phyloP scores from a whole-genome alignment of 1,140 invertebrate species.

The Bombyx mandarina region DNA sequence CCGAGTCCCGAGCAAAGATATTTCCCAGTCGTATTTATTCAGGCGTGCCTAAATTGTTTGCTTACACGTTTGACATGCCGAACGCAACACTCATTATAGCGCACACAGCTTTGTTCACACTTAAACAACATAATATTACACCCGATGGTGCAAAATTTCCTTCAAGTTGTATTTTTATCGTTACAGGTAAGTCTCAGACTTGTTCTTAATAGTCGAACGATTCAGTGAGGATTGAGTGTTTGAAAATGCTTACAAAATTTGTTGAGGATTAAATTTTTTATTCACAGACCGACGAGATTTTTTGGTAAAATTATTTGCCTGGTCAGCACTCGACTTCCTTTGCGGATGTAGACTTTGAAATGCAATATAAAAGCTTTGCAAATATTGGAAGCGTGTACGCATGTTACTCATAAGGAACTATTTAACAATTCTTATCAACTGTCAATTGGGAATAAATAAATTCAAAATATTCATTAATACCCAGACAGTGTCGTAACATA shows the following conservation, averaged over 20 bases:
- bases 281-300: too few species aligned
- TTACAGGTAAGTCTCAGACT: constrained; percentile 54
- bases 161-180: constrained; percentile 65
- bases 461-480: constrained; percentile 54
- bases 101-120: constrained; percentile 62
- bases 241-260: constrained; percentile 28
- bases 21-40: constrained; percentile 68
- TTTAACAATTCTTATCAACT: constrained; percentile 68
- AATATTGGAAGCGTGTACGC: constrained; percentile 37
- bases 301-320: constrained; percentile 5
- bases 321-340: constrained; percentile 42
- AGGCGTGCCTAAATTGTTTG: constrained; percentile 70
- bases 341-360: constrained; percentile 28
- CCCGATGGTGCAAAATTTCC: constrained; percentile 54
- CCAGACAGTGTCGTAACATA: constrained; percentile 43
- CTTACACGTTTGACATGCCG: constrained; percentile 68
- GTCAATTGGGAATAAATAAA: constrained; percentile 61
- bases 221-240: constrained; percentile 44
- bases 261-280: constrained; percentile 1
- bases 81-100: constrained; percentile 68
- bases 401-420: constrained; percentile 38
- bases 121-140: constrained; percentile 65
- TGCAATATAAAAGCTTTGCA: too few species aligned
- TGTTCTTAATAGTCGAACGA: constrained; percentile 39
- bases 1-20: constrained; percentile 55